Percentiles rank a stretch among this genome's conserved stretches.
Evolutionary conservation across 2,797 vertebrate genomes (phyloP).

Genomic region (Remorina albescens): DNA sequence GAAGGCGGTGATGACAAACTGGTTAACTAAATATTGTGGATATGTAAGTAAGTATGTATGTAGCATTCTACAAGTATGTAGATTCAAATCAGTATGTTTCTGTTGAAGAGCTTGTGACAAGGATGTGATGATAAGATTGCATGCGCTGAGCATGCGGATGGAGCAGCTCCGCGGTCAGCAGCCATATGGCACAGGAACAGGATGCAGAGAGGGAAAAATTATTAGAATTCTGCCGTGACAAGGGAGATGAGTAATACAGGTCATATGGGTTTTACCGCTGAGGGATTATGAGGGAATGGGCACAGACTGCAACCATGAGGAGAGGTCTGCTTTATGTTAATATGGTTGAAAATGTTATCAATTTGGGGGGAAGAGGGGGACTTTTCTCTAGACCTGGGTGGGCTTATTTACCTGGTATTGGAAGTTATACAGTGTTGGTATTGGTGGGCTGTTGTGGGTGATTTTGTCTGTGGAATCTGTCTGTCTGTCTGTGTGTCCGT

Average conservation of each 20-base stretch:
- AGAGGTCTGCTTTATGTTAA: slow-evolving; percentile 72
- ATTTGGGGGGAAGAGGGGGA: too few species aligned
- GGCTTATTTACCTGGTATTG: slow-evolving; percentile 19
- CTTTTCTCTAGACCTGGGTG: background rate
- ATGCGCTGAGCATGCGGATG: slow-evolving; percentile 63
- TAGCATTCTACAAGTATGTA: too few species aligned
- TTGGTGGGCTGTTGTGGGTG: background rate
- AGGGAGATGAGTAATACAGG: slow-evolving; percentile 80
- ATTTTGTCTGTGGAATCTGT: background rate
- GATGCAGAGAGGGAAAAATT: slow-evolving; percentile 48
- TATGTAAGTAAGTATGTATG: too few species aligned
- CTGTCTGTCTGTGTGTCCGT: background rate
- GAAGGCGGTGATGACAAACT: too few species aligned
- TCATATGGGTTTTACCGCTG: slow-evolving; percentile 82
- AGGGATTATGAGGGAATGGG: slow-evolving; percentile 74
- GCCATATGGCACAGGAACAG: slow-evolving; percentile 68
- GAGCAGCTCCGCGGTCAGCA: slow-evolving; percentile 50
- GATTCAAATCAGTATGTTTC: too few species aligned
- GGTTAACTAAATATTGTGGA: too few species aligned
- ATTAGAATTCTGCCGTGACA: slow-evolving; percentile 78
- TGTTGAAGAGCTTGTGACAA: background rate
- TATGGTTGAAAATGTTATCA: slow-evolving; percentile 49
- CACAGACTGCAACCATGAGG: slow-evolving; percentile 62
- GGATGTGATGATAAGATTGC: too few species aligned
- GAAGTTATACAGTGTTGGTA: background rate